phyloP scores from a whole-genome alignment of 1,140 invertebrate species.

The Calosoma granatense region DNA sequence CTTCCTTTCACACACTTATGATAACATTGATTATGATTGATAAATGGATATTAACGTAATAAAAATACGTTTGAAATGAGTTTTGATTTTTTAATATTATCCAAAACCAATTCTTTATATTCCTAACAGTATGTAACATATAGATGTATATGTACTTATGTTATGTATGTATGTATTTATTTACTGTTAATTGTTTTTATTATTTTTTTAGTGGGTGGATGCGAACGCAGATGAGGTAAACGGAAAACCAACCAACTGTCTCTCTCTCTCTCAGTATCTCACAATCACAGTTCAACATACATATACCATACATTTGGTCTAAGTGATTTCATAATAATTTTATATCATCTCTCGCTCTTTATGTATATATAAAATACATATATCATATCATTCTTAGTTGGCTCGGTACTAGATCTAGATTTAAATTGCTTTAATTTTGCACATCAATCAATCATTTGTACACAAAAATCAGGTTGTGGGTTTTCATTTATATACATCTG shows the following conservation, averaged over 20 bases:
- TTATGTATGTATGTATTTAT: background rate
- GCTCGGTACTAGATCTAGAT: background rate
- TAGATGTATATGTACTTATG: background rate
- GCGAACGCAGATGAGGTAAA: constrained; percentile 53
- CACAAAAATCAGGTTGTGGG: background rate
- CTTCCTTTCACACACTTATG: too few species aligned
- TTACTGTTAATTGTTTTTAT: constrained; percentile 19
- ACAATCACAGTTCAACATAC: too few species aligned
- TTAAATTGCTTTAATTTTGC: background rate
- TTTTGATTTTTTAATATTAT: constrained; percentile 9
- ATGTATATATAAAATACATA: too few species aligned
- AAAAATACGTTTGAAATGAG: constrained; percentile 8
- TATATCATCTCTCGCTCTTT: constrained; percentile 10
- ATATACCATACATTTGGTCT: constrained; percentile 22
- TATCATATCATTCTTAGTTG: background rate
- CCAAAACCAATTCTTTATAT: background rate
- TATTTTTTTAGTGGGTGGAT: constrained; percentile 51
- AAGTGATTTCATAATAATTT: constrained; percentile 21
- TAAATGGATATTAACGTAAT: constrained; percentile 13
- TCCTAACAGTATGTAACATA: background rate
- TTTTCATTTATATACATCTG: background rate
- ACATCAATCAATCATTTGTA: background rate
- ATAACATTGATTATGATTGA: too few species aligned
- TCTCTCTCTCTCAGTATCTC: too few species aligned
- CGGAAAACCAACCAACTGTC: constrained; percentile 24